A percentile compares a stretch with the other conserved stretches of the same genome.
Evolutionary conservation across 2,113 vertebrate species (phyloP).

Genomic region (Arothron firmamentum): DNA sequence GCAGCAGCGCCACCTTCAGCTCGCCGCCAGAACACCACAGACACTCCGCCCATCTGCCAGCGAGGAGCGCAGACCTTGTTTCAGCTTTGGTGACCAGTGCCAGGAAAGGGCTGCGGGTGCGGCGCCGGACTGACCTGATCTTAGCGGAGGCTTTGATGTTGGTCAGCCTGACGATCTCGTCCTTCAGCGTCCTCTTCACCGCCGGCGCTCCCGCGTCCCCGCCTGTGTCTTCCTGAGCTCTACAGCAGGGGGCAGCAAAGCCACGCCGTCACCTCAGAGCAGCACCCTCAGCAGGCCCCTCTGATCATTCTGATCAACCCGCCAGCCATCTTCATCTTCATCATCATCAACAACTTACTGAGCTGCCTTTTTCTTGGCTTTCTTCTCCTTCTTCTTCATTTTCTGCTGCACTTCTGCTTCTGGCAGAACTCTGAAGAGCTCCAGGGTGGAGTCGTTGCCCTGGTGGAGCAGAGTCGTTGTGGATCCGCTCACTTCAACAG

Average conservation of each 20-base stretch:
- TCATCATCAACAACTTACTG: slow-evolving; percentile 35
- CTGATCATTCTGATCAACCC: no score
- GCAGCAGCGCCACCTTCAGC: slow-evolving; percentile 84
- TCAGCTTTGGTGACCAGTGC: no score
- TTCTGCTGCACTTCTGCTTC: slow-evolving; percentile 82
- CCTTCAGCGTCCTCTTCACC: slow-evolving; percentile 69
- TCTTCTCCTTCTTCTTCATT: slow-evolving; percentile 86
- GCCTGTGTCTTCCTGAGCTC: slow-evolving; percentile 65
- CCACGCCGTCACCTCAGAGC: not conserved
- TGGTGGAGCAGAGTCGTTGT: slow-evolving; percentile 36
- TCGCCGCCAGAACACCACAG: slow-evolving; percentile 80
- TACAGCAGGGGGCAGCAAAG: slow-evolving; percentile 43
- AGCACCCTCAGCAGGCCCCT: no score
- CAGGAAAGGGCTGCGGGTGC: no score
- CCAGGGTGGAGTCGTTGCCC: slow-evolving; percentile 84
- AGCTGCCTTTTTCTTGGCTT: slow-evolving; percentile 84
- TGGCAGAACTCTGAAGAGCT: slow-evolving; percentile 87
- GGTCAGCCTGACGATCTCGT: slow-evolving; percentile 82
- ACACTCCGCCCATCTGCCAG: slow-evolving; percentile 84
- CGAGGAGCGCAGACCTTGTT: not conserved
- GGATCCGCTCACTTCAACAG: not conserved
- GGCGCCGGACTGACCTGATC: slow-evolving; percentile 82
- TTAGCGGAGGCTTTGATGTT: slow-evolving; percentile 88
- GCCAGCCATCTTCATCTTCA: no score
- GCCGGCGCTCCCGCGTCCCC: slow-evolving; percentile 51